phyloP scores from a whole-genome alignment of 2,888 invertebrate genomes.

The Gryllus longicercus region DNA sequence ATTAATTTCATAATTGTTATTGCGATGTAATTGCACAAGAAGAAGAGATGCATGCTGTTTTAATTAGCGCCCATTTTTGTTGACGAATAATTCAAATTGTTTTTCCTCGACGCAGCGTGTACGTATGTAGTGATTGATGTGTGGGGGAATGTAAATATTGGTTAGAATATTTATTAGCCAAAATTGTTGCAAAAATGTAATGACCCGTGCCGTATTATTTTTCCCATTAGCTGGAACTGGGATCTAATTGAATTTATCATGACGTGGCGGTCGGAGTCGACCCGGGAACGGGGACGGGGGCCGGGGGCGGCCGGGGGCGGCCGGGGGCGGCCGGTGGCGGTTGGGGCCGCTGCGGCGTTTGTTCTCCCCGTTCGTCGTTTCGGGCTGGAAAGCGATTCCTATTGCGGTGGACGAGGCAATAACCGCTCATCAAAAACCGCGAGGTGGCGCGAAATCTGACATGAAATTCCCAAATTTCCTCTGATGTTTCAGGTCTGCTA shows the following conservation, averaged over 20 bases:
- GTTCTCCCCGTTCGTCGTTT: too few species aligned
- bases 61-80: constrained; percentile 17
- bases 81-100: constrained; percentile 17
- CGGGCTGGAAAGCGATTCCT: too few species aligned
- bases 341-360: too few species aligned
- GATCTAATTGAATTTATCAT: constrained; percentile 17
- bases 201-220: background rate
- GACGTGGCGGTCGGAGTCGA: background rate
- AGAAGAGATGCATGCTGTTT: constrained; percentile 17
- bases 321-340: too few species aligned
- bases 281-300: background rate
- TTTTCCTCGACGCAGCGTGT: background rate
- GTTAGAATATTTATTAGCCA: constrained; percentile 6
- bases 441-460: too few species aligned
- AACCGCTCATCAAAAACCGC: too few species aligned
- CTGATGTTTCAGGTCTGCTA: too few species aligned
- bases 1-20: constrained; percentile 17
- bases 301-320: too few species aligned
- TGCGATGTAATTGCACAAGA: constrained; percentile 11
- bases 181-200: constrained; percentile 17
- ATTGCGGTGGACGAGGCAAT: too few species aligned
- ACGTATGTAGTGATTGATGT: background rate
- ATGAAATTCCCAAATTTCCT: too few species aligned
- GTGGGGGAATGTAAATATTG: constrained; percentile 17
- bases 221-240: background rate